phyloP scores from a whole-genome alignment of 2,888 invertebrate species.

The Cosmia pyralina region DNA sequence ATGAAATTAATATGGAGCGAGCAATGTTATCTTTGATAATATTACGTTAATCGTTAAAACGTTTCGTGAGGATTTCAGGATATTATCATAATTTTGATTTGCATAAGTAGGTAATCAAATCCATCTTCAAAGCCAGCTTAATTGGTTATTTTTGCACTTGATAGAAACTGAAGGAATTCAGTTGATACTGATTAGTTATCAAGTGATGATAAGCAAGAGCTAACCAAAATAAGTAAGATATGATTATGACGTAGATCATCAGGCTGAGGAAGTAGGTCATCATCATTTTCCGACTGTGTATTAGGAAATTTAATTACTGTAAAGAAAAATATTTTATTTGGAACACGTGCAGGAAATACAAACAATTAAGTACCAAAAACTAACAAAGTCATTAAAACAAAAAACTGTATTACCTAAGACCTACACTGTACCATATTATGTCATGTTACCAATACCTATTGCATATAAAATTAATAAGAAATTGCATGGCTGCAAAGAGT shows the following conservation, averaged over 20 bases:
- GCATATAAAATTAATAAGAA: no score
- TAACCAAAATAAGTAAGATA: background rate
- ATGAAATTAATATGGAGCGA: background rate
- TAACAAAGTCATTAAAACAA: background rate
- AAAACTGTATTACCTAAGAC: background rate
- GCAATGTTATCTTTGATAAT: conserved; percentile 24
- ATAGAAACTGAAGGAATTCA: conserved; percentile 1
- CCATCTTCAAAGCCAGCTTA: background rate
- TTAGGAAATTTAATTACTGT: background rate
- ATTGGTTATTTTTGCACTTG: background rate
- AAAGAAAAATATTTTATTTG: background rate
- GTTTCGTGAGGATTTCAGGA: conserved; percentile 13
- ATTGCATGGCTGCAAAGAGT: background rate
- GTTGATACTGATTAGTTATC: conserved; percentile 8
- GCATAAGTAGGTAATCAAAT: background rate
- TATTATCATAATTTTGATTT: conserved; percentile 33
- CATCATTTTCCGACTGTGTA: background rate
- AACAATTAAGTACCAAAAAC: background rate
- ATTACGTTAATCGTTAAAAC: conserved; percentile 10
- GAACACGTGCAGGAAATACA: no score
- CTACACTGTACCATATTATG: background rate
- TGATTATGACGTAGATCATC: background rate
- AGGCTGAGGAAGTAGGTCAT: no score
- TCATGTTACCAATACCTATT: no score
- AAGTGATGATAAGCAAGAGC: background rate